A percentile compares a stretch with the other conserved stretches of the same genome.
These are phyloP conservation scores for Mechanitis mazaeus DNA, from an alignment of 2,888 invertebrate species.

Conservation along the genomic window DNA sequence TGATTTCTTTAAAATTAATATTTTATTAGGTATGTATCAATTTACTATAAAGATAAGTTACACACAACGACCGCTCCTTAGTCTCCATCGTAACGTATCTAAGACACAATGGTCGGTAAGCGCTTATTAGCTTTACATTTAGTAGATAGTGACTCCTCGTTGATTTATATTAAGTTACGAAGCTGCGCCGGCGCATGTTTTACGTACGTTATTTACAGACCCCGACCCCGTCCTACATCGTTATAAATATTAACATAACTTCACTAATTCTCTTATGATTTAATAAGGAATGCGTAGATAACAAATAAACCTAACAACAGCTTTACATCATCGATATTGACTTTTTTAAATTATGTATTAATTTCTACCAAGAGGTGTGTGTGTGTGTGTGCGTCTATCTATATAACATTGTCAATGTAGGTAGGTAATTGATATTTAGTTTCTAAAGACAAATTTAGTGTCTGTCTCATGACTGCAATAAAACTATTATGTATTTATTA, in stretches of 20 bases:
- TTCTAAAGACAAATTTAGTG: neutral
- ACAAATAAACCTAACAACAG: neutral
- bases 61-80: no score
- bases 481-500: neutral
- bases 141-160: neutral
- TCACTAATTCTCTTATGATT: neutral
- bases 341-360: no score
- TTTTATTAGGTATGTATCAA: no score
- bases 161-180: neutral
- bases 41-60: no score
- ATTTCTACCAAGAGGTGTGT: no score
- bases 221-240: neutral
- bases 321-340: neutral
- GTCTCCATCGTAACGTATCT: no score
- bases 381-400: no score
- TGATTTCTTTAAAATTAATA: no score
- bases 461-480: neutral
- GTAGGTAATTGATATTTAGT: no score
- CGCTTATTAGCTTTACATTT: neutral
- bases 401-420: no score
- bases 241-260: conserved; percentile 3
- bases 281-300: neutral
- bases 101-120: neutral
- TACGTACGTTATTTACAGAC: neutral
- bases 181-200: conserved; percentile 4